Conservation (phyloP, 2,797 vertebrate species). For the Galaxias olidus region DNA sequence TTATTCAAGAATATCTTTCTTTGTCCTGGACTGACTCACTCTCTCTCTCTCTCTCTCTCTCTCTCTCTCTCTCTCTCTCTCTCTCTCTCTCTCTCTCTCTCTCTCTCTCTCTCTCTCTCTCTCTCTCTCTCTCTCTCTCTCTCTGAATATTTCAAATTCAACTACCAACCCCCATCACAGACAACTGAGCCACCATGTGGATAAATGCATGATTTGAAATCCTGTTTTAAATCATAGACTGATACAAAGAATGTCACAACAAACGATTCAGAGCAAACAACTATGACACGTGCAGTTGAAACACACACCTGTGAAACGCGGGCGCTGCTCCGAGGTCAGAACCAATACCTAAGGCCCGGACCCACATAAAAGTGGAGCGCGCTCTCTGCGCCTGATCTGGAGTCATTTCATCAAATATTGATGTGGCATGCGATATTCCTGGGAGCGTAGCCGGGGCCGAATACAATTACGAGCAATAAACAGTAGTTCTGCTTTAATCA, state of each 20-base stretch:
- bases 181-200: neutral
- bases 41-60: neutral
- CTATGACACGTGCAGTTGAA: constrained; percentile 51
- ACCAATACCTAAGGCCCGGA: constrained; percentile 45
- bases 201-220: neutral
- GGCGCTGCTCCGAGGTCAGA: constrained; percentile 59
- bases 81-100: neutral
- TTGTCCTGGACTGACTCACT: constrained; percentile 9
- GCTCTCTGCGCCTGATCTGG: constrained; percentile 49
- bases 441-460: constrained; percentile 62
- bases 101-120: constrained; percentile 5
- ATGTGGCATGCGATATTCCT: constrained; percentile 62
- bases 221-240: constrained; percentile 8
- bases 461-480: constrained; percentile 77
- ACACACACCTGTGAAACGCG: constrained; percentile 39
- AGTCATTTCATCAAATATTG: constrained; percentile 72
- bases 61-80: neutral
- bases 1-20: constrained; percentile 2
- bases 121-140: neutral
- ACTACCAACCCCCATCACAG: neutral
- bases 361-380: constrained; percentile 53
- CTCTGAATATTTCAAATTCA: neutral
- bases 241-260: constrained; percentile 41
- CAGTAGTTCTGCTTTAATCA: constrained; percentile 73
- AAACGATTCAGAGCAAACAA: constrained; percentile 30